Conservation (phyloP, 2,888 invertebrate genomes). For the Tribolium freemani region DNA sequence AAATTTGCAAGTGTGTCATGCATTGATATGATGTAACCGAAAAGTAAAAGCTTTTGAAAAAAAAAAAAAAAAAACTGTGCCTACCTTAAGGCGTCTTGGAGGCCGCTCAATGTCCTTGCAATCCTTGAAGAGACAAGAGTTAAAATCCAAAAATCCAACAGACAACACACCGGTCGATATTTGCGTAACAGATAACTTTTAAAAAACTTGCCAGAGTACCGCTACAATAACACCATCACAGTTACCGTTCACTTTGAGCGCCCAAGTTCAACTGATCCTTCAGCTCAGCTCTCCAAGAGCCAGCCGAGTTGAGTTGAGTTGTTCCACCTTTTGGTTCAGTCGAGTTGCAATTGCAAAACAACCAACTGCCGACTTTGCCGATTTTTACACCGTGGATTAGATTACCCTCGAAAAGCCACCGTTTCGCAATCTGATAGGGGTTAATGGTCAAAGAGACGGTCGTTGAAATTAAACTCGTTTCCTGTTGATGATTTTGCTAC, state of each 20-base stretch:
- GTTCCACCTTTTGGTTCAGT: slow-evolving; percentile 18
- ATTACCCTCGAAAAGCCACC: slow-evolving; percentile 15
- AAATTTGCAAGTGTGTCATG: slow-evolving; percentile 51
- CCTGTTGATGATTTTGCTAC: slow-evolving; percentile 44
- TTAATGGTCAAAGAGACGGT: slow-evolving; percentile 33
- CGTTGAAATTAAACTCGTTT: slow-evolving; percentile 39
- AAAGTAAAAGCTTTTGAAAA: slow-evolving; percentile 37
- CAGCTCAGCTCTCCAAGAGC: slow-evolving; percentile 43
- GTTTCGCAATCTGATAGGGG: slow-evolving; percentile 34
- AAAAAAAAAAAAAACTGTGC: neutral
- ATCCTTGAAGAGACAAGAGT: slow-evolving; percentile 31
- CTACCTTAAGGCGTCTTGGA: slow-evolving; percentile 4
- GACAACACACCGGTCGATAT: slow-evolving; percentile 41
- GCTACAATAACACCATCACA: slow-evolving; percentile 55
- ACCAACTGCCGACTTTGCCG: slow-evolving; percentile 15
- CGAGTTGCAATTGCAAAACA: slow-evolving; percentile 23
- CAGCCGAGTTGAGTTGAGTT: slow-evolving; percentile 9
- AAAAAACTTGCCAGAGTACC: slow-evolving; percentile 58
- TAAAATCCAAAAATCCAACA: slow-evolving; percentile 32
- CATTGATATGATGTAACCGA: slow-evolving; percentile 41
- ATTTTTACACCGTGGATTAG: neutral
- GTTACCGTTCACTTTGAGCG: slow-evolving; percentile 57
- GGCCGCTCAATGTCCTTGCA: neutral
- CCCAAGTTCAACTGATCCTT: slow-evolving; percentile 60
- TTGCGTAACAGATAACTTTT: slow-evolving; percentile 52